Evolutionary conservation across 2,888 invertebrate species (phyloP), one percentile per base, ranked within the genome.

Genomic region (Drosophila austrosaltans): DNA sequence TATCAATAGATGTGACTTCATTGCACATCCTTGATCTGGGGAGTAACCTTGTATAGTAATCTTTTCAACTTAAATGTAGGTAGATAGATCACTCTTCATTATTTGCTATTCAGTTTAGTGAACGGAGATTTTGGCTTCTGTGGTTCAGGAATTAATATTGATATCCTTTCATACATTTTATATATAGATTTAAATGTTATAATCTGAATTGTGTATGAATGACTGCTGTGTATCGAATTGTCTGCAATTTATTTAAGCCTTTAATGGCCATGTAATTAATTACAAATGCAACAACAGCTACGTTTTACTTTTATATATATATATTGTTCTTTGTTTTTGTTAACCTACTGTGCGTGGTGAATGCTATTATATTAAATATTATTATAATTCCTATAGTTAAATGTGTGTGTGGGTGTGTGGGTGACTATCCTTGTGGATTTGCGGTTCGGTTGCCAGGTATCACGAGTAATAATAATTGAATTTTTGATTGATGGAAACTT

Each of bases 191-290:
- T 77, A 76, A 40, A 42, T 59, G 40, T 56, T 56, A 25, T 39
- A 42, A 42, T 42, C n/a, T n/a, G 59, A 25, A 42, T 25, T 25
- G 39, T 40, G 40, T 42, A 36, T 59, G 3, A 12, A n/a, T 22
- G 59, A 32, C 16, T 59, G 36, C 36, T 12, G 20, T n/a, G 40
- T 42, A 39, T 54, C 30, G 30, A 54, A 54, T 54, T 54, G 16
- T 7, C 25, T 40, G 40, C 28, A n/a, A 59, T 59, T 59, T 59
- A 28, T 59, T 76, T 69, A 68, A 75, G 61, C 69, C 66, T 65
- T 76, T 69, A 78, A 71, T 73, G 60, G 70, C 57, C 66, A 53
- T 39, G 63, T 54, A 70, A 70, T 70, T 78, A 79, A 79, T 81
- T 72, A 67, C 61, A 42, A 59, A 22, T n/a, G n/a, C 54, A 54